Evolutionary conservation across 1,140 invertebrate genomes (phyloP).

Genomic region (Pogonus chalceus): DNA sequence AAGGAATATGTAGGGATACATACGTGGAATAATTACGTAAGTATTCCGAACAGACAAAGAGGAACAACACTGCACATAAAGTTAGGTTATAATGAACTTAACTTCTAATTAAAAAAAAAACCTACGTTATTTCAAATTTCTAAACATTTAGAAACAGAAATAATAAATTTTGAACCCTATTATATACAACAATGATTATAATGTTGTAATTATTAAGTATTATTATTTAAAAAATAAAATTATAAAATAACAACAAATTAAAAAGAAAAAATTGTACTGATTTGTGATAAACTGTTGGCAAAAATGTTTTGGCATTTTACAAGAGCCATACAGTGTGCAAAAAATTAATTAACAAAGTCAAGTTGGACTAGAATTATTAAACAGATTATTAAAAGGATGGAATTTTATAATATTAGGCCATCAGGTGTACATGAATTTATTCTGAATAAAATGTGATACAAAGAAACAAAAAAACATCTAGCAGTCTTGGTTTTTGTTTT

Average conservation of each 20-base stretch:
- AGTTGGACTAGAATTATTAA: slow-evolving; percentile 1
- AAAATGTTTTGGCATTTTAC: background rate
- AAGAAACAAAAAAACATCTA: background rate
- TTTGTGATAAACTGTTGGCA: background rate
- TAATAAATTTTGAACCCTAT: too few species aligned
- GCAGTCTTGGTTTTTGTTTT: background rate
- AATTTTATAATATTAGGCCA: slow-evolving; percentile 1
- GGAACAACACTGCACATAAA: background rate
- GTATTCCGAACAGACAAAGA: background rate
- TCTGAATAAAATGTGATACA: background rate
- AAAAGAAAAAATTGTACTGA: slow-evolving; percentile 1
- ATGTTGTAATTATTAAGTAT: background rate
- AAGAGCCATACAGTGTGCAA: background rate
- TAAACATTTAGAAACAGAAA: background rate
- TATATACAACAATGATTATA: too few species aligned
- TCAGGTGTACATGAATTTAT: background rate
- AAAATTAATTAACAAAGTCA: too few species aligned
- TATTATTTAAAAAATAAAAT: background rate
- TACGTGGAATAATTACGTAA: background rate
- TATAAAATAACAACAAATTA: background rate
- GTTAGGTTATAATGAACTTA: too few species aligned
- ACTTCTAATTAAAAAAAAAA: too few species aligned
- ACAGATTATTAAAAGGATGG: slow-evolving; percentile 2
- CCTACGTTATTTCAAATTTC: too few species aligned
- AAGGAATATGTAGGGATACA: background rate